These are phyloP conservation scores for Cariama cristata DNA, from an alignment of 2,113 vertebrate species.

Conservation along the genomic window DNA sequence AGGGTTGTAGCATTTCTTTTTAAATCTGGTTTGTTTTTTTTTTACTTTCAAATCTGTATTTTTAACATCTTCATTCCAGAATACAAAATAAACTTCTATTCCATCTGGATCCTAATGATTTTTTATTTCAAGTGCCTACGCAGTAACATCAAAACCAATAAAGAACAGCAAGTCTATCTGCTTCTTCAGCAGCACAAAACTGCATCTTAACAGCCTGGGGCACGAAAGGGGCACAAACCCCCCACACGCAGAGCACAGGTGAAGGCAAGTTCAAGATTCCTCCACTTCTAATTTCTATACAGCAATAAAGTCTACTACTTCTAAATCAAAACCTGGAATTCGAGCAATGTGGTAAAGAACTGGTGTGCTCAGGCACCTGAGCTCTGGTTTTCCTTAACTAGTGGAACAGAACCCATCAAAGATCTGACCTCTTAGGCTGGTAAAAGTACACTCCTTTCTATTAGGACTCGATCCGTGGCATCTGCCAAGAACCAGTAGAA, in stretches of 20 bases:
- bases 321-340: not conserved
- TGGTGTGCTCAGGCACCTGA: not conserved
- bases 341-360: not conserved
- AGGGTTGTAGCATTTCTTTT: not conserved
- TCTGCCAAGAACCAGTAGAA: not conserved
- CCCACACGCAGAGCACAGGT: not conserved
- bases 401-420: not conserved
- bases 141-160: not conserved
- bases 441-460: not conserved
- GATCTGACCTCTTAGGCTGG: not conserved
- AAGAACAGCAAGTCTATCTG: not conserved
- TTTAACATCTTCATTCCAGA: not conserved
- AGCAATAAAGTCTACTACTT: not conserved
- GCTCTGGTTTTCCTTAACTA: not conserved
- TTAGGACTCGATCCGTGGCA: not conserved
- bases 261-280: not conserved
- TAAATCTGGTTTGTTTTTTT: not conserved
- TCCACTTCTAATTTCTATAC: not conserved
- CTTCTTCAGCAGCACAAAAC: not conserved
- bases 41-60: not conserved
- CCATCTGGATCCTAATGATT: not conserved
- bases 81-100: not conserved
- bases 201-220: not conserved
- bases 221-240: not conserved
- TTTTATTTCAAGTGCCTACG: not conserved